These are phyloP conservation scores for Chaenogobius annularis DNA, from an alignment of 2,113 vertebrate genomes.

Conservation along the genomic window DNA sequence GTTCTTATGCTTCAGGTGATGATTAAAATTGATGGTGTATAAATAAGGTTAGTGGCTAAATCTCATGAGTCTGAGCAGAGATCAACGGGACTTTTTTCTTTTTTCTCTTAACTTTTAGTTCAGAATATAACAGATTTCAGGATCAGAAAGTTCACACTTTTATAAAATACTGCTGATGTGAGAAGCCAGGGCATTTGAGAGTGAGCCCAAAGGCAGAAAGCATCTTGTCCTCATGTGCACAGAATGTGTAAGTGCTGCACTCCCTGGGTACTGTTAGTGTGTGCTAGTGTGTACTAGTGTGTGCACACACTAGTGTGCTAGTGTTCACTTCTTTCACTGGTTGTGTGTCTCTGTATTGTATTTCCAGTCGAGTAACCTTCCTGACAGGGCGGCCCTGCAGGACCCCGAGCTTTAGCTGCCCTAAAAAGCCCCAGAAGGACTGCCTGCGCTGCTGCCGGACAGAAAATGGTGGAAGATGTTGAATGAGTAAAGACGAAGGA, in stretches of 20 bases:
- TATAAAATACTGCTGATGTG: slow-evolving; percentile 1
- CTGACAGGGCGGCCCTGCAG: slow-evolving; percentile 53
- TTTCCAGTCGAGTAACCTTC: slow-evolving; percentile 60
- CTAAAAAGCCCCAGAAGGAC: slow-evolving; percentile 48
- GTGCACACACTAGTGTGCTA: too few species aligned
- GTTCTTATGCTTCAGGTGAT: not conserved
- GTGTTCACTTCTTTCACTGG: slow-evolving; percentile 9
- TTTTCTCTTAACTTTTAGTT: not conserved
- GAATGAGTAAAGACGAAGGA: slow-evolving; percentile 3
- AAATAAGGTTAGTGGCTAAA: too few species aligned
- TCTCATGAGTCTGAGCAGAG: too few species aligned
- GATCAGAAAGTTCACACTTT: not conserved
- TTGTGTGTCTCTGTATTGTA: slow-evolving; percentile 45
- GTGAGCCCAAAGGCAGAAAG: slow-evolving; percentile 1
- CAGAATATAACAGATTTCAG: not conserved
- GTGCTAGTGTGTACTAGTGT: not conserved
- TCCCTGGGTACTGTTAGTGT: not conserved
- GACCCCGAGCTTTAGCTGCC: slow-evolving; percentile 45
- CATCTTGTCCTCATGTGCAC: slow-evolving; percentile 8
- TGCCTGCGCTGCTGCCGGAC: slow-evolving; percentile 23
- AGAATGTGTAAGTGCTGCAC: slow-evolving; percentile 1
- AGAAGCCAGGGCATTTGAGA: not conserved
- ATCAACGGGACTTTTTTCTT: not conserved
- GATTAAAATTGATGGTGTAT: not conserved
- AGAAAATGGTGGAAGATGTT: slow-evolving; percentile 12